phyloP scores from a whole-genome alignment of 2,113 vertebrate genomes.

The Chaetodon auriga region DNA sequence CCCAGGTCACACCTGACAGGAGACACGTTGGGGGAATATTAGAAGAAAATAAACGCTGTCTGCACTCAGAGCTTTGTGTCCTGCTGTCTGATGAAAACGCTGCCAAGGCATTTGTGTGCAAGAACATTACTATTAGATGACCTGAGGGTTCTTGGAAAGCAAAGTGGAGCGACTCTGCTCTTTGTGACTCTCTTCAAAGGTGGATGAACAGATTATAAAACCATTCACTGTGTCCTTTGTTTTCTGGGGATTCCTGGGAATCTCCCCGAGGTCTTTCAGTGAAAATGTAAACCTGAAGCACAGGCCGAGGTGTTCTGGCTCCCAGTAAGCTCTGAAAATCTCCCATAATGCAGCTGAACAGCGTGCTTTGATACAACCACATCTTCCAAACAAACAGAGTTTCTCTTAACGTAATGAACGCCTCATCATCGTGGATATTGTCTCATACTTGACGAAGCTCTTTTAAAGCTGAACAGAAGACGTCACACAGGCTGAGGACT shows the following conservation, averaged over 20 bases:
- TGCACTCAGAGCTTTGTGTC: background rate
- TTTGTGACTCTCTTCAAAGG: too few species aligned
- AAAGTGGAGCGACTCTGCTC: too few species aligned
- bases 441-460: background rate
- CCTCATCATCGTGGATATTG: background rate
- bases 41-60: background rate
- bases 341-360: background rate
- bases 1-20: conserved; percentile 93
- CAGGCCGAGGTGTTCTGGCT: background rate
- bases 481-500: background rate
- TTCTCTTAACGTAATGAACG: background rate
- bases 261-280: background rate
- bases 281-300: background rate
- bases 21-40: conserved; percentile 4
- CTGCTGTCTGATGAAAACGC: too few species aligned
- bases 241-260: conserved; percentile 6
- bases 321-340: background rate
- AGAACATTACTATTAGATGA: too few species aligned
- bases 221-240: background rate
- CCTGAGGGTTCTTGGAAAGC: too few species aligned
- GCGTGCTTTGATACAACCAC: too few species aligned
- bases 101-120: too few species aligned
- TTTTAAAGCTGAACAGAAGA: too few species aligned
- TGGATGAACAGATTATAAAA: too few species aligned
- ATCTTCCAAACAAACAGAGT: background rate